These are phyloP conservation scores for Melanostoma mellinum DNA, from an alignment of 2,888 invertebrate species.

Conservation along the genomic window DNA sequence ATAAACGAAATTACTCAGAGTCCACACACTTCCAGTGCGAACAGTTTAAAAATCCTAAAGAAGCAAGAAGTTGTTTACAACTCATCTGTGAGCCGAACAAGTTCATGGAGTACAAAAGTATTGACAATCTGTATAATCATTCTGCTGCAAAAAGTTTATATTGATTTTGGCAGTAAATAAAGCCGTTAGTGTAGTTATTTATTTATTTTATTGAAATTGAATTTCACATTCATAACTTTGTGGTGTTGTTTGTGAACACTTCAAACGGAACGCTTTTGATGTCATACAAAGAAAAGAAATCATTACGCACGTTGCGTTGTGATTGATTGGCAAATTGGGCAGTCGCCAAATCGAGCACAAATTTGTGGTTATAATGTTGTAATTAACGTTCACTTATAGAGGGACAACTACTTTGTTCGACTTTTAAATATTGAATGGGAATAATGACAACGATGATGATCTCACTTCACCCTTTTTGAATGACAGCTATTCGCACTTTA, in stretches of 20 bases:
- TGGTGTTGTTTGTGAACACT: background rate
- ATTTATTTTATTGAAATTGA: slow-evolving; percentile 8
- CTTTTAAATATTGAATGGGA: background rate
- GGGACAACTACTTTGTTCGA: too few relatives aligned
- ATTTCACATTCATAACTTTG: background rate
- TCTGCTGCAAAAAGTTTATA: slow-evolving; percentile 24
- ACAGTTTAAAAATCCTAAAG: slow-evolving; percentile 69
- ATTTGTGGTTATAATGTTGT: slow-evolving; percentile 23
- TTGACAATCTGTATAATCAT: slow-evolving; percentile 21
- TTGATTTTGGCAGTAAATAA: slow-evolving; percentile 28
- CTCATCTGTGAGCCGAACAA: slow-evolving; percentile 27
- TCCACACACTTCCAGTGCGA: slow-evolving; percentile 74
- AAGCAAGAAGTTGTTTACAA: background rate
- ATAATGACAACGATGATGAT: background rate
- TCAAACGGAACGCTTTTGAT: background rate
- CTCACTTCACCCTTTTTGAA: background rate
- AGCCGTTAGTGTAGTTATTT: slow-evolving; percentile 22
- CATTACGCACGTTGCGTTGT: slow-evolving; percentile 6
- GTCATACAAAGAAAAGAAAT: background rate
- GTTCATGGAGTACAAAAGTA: slow-evolving; percentile 2
- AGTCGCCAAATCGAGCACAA: slow-evolving; percentile 27
- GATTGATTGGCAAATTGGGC: slow-evolving; percentile 11
- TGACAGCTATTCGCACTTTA: too few relatives aligned
- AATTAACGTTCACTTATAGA: slow-evolving; percentile 17
- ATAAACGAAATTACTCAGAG: slow-evolving; percentile 77